These are phyloP conservation scores for Panthera uncia DNA, from an alignment of 2,113 vertebrate genomes.

Conservation along the genomic window DNA sequence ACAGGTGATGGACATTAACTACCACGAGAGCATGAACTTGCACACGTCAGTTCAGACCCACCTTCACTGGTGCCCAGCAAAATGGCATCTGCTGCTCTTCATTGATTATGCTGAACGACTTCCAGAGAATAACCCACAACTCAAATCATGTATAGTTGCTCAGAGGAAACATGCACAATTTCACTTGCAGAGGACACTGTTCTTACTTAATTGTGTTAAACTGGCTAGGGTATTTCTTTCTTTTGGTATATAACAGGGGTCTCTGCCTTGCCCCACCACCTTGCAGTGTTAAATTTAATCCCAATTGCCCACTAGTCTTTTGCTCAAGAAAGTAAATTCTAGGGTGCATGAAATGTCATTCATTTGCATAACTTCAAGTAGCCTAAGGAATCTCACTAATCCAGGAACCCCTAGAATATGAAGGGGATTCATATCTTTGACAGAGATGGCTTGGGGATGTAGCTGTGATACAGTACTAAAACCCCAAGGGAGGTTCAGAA, in stretches of 20 bases:
- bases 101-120: not conserved
- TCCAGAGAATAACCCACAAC: not conserved
- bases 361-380: not conserved
- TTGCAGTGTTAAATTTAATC: not conserved
- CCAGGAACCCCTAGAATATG: not conserved
- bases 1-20: not conserved
- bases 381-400: not conserved
- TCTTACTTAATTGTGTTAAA: not conserved
- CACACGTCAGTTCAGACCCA: not conserved
- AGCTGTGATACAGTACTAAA: accelerated
- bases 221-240: not conserved
- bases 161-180: not conserved
- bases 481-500: not conserved
- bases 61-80: not conserved
- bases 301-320: not conserved
- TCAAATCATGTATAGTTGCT: not conserved
- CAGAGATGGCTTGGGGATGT: not conserved
- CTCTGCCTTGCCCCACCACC: not conserved
- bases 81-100: not conserved
- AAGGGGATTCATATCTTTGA: not conserved
- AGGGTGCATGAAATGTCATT: not conserved
- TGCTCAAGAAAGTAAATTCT: not conserved
- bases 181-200: not conserved
- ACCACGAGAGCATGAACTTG: not conserved
- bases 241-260: not conserved